phyloP scores from a whole-genome alignment of 2,113 vertebrate species.

The Paralichthys olivaceus region DNA sequence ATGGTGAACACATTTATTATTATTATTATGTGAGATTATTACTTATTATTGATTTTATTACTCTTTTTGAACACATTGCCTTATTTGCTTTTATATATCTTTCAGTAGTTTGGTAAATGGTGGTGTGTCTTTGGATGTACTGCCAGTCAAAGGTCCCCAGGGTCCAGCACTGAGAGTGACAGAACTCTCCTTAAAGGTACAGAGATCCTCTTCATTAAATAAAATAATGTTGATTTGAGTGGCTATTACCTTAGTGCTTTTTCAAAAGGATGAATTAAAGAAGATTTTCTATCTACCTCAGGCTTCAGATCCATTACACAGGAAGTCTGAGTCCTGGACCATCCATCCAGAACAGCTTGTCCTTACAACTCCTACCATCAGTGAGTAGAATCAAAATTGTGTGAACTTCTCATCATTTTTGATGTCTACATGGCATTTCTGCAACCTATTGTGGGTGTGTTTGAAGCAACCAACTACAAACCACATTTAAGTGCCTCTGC shows the following conservation, averaged over 20 bases:
- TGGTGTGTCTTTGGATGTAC: constrained; percentile 89
- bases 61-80: not conserved
- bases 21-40: not conserved
- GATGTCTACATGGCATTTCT: not conserved
- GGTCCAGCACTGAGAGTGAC: constrained; percentile 75
- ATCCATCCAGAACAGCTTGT: constrained; percentile 87
- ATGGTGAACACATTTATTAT: too few relatives aligned
- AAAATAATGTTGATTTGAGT: not conserved
- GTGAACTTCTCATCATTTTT: not conserved
- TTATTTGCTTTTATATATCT: constrained; percentile 32
- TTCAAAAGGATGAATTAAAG: not conserved
- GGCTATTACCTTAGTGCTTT: not conserved
- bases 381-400: constrained; percentile 80
- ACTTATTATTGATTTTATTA: not conserved
- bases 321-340: constrained; percentile 81
- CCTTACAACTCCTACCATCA: constrained; percentile 84
- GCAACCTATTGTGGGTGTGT: not conserved
- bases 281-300: constrained; percentile 9
- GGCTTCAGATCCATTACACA: constrained; percentile 49
- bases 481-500: not conserved
- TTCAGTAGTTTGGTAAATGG: constrained; percentile 76
- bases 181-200: constrained; percentile 69
- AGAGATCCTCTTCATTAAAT: not conserved
- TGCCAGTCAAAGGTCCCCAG: constrained; percentile 96
- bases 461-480: not conserved